Evolutionary conservation across 2,797 vertebrate genomes (phyloP), one percentile per base, ranked within the genome.

Genomic region (Sphaeramia orbicularis): DNA sequence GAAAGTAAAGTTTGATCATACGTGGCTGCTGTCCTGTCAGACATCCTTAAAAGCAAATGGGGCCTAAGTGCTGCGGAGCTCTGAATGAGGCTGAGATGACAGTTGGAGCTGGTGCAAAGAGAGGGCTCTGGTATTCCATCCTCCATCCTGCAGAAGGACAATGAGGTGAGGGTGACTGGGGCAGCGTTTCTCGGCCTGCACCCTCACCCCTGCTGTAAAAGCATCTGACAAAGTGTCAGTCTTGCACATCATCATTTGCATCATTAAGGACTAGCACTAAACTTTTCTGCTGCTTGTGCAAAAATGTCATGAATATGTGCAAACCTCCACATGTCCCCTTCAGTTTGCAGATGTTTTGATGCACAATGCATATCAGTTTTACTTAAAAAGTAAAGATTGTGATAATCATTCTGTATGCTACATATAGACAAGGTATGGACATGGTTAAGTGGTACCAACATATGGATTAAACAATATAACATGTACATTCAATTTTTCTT

Each of bases 31-130:
- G 89, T 91, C 92, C 93, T 93, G 92, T 93, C 93, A 93, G 92
- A 94, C 93, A 92, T 91, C 91, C 92, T 93, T 94, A 94, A 93
- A 93, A 93, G 93, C 92, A 93, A 94, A 94, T 92, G 92, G 92
- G 91, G 83, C 87, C 91, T 93, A 94, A 94, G 93, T 94, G 93
- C 91, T 88, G 90, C 75, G 54, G 76, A 80, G 90, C 88, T 89
- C 88, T 69, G 83, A 91, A 87, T 85, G 86, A 86, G 84, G 69
- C 79, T 77, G 83, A 89, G 88, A 93, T 91, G 93, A 93, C 93
- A 94, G 90, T 90, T 79, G 83, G 68, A 86, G 83, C 80, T 18
- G 41, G 82, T 76, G 89, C 74, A 89, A 80, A 83, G 83, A 69
- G 80, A 81, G 83, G 86, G 81, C 89, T 85, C 83, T 65, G 71